Base-by-base conservation (phyloP, 2,797 vertebrate genomes). In the Zenarchopterus dispar region DNA sequence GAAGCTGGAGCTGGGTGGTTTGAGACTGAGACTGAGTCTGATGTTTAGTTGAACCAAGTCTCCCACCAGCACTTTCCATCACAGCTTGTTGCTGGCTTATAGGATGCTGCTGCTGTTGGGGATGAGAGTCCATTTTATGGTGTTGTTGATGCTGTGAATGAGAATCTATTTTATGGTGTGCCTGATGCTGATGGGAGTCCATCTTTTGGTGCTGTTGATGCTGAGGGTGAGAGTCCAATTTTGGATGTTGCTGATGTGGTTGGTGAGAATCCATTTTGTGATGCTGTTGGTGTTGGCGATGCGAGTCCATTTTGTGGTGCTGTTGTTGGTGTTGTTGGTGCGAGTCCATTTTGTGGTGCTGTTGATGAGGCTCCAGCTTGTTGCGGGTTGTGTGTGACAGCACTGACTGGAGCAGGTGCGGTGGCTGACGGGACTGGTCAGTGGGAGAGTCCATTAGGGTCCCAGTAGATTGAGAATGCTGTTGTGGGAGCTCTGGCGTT, bases 371-470 rank as follows among this genome's bases (percentile, higher is more conserved):
- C 56, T 92, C 90, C 43, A 91, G 74, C 22, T 94, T 93, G 84
- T 89, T 93, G 41, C 92, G 90, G 11, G 93, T 89, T 6, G 96
- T 95, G 28, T 97, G 96, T 15, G 95, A 96, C 18, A 97, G 92
- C 59, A 97, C 96, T 0, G 96, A 97, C 70, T 96, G 96, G 9
- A 97, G 92, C 44, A 94, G 88, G 77, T 54, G 85, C 26, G 95
- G 68, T 0, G 92, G 81, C 52, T 94, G 91, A 70, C 18, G 84
- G 75, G 95, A 75, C 48, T 93, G 92, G 23, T 97, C 96, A 0
- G 95, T 93, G 0, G 96, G 91, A 0, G 94, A 94, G 57, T 97
- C 96, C 89, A 96, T 82, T 26, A 96, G 82, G 23, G 94, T 92
- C 13, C 87, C 80, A 0, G 88, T 88, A 67, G 95, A 93, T 74